Percentiles rank a stretch among this genome's conserved stretches.
phyloP scores from a whole-genome alignment of 2,113 vertebrate species.

The Oncorhynchus keta region DNA sequence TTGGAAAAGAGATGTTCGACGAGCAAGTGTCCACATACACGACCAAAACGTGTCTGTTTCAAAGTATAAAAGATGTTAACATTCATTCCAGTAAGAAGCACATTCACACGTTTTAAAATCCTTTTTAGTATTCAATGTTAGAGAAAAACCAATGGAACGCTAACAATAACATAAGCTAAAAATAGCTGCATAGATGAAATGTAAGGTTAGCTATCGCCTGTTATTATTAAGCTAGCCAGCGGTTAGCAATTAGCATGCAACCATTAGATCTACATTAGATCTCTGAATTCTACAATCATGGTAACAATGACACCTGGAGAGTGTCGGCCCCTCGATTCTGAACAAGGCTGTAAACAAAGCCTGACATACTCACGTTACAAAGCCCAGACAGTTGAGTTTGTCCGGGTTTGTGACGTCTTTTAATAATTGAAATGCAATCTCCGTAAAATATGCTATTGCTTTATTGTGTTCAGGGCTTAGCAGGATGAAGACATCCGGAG shows the following conservation, averaged over 20 bases:
- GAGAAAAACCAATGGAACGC: no score
- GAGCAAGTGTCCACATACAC: no score
- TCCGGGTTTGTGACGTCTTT: conserved; percentile 23
- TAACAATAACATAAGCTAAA: no score
- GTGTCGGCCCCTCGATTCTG: background rate
- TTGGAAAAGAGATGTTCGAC: no score
- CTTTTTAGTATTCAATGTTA: no score
- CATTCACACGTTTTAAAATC: no score
- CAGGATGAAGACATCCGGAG: background rate
- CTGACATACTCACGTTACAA: background rate
- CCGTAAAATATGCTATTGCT: background rate
- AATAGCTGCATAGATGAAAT: no score
- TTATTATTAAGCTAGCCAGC: conserved; percentile 5
- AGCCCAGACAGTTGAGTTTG: background rate
- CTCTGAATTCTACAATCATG: background rate
- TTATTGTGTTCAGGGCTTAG: conserved; percentile 10
- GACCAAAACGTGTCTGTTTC: no score
- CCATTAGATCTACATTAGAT: background rate
- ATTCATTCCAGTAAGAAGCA: no score
- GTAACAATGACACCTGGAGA: background rate
- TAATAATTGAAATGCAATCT: conserved; percentile 62
- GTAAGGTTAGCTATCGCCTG: no score
- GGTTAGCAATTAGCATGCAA: background rate
- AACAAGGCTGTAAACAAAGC: background rate
- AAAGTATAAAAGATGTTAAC: no score